A percentile compares a stretch with the other conserved stretches of the same genome.
Evolutionary conservation across 2,113 vertebrate genomes (phyloP).

Genomic region (Dinomys branickii): DNA sequence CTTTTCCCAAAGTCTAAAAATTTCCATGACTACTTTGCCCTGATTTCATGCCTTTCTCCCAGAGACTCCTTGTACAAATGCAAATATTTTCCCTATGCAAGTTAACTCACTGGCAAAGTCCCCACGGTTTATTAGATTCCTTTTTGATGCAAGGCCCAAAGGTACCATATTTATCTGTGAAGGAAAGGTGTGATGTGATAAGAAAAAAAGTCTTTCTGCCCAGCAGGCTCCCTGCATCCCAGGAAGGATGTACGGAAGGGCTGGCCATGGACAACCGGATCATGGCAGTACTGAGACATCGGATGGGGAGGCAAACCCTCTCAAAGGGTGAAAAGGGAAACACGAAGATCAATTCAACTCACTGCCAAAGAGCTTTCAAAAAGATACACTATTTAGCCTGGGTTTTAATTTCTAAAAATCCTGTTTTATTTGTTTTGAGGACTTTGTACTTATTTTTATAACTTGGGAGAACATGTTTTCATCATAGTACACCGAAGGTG

Average conservation of each 20-base stretch:
- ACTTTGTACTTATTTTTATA: slow-evolving; percentile 1
- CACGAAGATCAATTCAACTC: not conserved
- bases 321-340: not conserved
- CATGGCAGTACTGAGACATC: not conserved
- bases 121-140: not conserved
- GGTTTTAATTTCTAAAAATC: slow-evolving; percentile 41
- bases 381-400: not conserved
- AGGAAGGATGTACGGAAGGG: not conserved
- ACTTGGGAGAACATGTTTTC: slow-evolving; percentile 52
- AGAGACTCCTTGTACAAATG: not conserved
- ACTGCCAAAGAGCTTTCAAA: not conserved
- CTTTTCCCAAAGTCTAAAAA: not conserved
- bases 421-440: not conserved
- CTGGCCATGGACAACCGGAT: rapidly evolving
- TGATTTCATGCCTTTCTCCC: not conserved
- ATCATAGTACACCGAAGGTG: slow-evolving; percentile 28
- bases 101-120: not conserved
- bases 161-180: not conserved
- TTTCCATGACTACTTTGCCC: not conserved
- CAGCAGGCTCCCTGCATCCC: not conserved
- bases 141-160: too few relatives aligned
- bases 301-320: rapidly evolving
- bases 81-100: not conserved
- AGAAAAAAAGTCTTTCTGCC: not conserved
- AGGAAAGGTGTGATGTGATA: not conserved